Evolutionary conservation across 2,888 invertebrate genomes (phyloP).

Genomic region (Trissoscelio sp.): DNA sequence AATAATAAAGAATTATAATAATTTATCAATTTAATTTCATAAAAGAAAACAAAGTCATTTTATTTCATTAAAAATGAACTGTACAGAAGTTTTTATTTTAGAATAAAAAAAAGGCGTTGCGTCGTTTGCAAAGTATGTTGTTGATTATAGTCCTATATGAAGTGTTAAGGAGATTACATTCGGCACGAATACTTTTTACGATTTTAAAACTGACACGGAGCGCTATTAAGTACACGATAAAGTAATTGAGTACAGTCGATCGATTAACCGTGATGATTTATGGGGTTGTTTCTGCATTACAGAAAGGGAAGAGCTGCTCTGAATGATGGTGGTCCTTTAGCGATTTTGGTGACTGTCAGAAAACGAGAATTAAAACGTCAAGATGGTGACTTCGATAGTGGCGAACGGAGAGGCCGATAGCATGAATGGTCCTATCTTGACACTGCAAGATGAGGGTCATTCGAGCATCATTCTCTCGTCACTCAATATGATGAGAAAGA

Average conservation of each 20-base stretch:
- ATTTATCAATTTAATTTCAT: too few species aligned
- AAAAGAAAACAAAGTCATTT: too few species aligned
- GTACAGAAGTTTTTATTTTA: background rate
- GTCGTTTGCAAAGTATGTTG: background rate
- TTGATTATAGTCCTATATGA: background rate
- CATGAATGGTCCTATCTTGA: constrained; percentile 71
- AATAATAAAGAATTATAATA: too few species aligned
- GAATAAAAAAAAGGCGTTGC: too few species aligned
- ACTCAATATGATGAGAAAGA: constrained; percentile 91
- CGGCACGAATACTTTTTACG: constrained; percentile 20
- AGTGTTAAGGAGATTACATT: constrained; percentile 18
- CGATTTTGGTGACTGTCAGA: background rate
- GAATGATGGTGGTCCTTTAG: constrained; percentile 43
- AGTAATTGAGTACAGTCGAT: constrained; percentile 17
- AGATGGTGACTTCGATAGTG: constrained; percentile 72
- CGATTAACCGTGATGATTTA: constrained; percentile 21
- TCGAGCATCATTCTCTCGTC: constrained; percentile 85
- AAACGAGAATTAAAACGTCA: constrained; percentile 34
- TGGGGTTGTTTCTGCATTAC: constrained; percentile 13
- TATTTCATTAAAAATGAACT: too few species aligned
- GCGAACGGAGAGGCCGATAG: constrained; percentile 72
- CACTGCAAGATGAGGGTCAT: constrained; percentile 73
- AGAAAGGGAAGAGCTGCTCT: constrained; percentile 10
- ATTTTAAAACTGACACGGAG: constrained; percentile 8
- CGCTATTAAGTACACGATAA: constrained; percentile 1